Evolutionary conservation across 2,888 invertebrate species (phyloP).

Genomic region (Acronicta aceris): DNA sequence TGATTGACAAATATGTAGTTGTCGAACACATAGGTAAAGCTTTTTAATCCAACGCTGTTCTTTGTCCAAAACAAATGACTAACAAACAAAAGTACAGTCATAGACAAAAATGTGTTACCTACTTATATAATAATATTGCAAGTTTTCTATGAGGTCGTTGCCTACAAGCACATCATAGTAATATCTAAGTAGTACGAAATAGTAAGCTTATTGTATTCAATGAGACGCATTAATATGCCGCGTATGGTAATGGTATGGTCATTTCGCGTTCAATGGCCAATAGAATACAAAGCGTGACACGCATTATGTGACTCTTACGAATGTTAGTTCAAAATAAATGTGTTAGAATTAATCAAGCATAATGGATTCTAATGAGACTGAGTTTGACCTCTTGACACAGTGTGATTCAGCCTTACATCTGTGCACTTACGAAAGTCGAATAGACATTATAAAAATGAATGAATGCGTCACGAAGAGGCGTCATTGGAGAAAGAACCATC

Average conservation of each 20-base stretch:
- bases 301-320: slow-evolving; percentile 22
- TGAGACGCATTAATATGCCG: slow-evolving; percentile 41
- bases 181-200: slow-evolving; percentile 11
- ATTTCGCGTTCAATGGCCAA: slow-evolving; percentile 46
- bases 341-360: slow-evolving; percentile 3
- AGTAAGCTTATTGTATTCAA: slow-evolving; percentile 31
- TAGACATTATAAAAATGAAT: background rate
- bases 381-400: background rate
- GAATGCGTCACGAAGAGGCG: background rate
- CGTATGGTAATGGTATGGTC: slow-evolving; percentile 49
- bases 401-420: background rate
- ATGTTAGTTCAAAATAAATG: slow-evolving; percentile 1
- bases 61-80: slow-evolving; percentile 2
- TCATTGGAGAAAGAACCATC: background rate
- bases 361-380: slow-evolving; percentile 1
- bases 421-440: background rate
- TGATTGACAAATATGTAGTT: background rate
- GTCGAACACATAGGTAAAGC: too few relatives aligned
- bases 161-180: slow-evolving; percentile 21
- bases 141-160: slow-evolving; percentile 20
- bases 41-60: background rate
- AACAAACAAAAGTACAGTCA: slow-evolving; percentile 11
- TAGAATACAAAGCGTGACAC: slow-evolving; percentile 34
- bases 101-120: background rate
- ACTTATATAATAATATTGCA: background rate